These are phyloP conservation scores for Aspidiotus destructor DNA, from an alignment of 2,888 invertebrate species.

Conservation along the genomic window DNA sequence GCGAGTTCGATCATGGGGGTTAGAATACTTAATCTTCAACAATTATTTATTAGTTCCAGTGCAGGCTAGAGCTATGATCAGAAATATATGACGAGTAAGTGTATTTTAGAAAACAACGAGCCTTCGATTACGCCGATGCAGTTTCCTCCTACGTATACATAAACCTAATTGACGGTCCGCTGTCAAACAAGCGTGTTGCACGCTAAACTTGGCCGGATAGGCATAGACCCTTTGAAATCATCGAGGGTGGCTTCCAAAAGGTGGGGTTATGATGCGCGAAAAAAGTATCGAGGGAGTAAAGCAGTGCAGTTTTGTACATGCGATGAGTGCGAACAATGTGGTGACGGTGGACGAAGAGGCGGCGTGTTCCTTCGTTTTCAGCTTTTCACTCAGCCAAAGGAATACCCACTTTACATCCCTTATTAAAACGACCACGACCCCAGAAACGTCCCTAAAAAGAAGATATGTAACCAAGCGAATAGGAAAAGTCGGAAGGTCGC, in stretches of 20 bases:
- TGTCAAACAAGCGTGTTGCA: too few relatives aligned
- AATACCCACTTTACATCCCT: slow-evolving; percentile 16
- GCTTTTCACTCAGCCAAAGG: slow-evolving; percentile 1
- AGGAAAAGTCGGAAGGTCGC: neutral
- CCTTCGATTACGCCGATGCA: too few relatives aligned
- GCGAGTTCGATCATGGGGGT: too few relatives aligned
- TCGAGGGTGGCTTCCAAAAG: neutral
- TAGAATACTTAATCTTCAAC: too few relatives aligned
- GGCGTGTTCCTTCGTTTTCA: slow-evolving; percentile 1
- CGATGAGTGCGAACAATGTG: slow-evolving; percentile 1
- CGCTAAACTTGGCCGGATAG: neutral
- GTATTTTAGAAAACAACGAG: too few relatives aligned
- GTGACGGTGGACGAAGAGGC: slow-evolving; percentile 11
- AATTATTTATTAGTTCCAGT: too few relatives aligned
- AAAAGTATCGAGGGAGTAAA: slow-evolving; percentile 6
- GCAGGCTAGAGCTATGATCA: too few relatives aligned
- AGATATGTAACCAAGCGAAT: slow-evolving; percentile 3
- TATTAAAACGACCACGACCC: slow-evolving; percentile 22
- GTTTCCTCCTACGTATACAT: too few relatives aligned
- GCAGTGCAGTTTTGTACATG: slow-evolving; percentile 6
- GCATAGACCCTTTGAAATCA: neutral
- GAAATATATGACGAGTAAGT: too few relatives aligned
- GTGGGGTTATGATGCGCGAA: slow-evolving; percentile 13
- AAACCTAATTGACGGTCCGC: too few relatives aligned
- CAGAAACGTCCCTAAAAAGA: slow-evolving; percentile 26